phyloP scores from a whole-genome alignment of 2,888 invertebrate species.

The Nemotelus pantherinus region DNA sequence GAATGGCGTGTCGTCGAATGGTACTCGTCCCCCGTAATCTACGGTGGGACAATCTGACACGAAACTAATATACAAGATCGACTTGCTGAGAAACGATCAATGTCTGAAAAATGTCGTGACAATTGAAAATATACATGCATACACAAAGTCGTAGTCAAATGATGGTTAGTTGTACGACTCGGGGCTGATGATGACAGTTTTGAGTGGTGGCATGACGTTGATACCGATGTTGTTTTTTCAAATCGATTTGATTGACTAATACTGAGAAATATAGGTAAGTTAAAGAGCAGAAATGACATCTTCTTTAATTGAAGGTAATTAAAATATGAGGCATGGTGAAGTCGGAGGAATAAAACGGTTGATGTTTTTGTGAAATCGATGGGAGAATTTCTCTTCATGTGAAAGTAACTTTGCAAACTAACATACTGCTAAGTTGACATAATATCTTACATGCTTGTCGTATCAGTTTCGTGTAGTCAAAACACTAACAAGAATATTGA shows the following conservation, averaged over 20 bases:
- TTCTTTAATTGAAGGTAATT: too few relatives aligned
- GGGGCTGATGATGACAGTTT: constrained; percentile 22
- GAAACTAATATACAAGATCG: constrained; percentile 39
- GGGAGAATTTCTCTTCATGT: too few relatives aligned
- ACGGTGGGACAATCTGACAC: constrained; percentile 40
- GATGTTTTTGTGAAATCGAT: too few relatives aligned
- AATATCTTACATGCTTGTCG: too few relatives aligned
- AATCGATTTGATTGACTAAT: neutral
- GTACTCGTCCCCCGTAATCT: constrained; percentile 29
- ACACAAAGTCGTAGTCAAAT: constrained; percentile 1
- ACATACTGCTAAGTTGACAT: too few relatives aligned
- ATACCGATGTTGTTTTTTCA: neutral
- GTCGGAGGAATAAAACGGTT: too few relatives aligned
- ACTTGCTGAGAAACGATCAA: constrained; percentile 35
- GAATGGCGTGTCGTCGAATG: constrained; percentile 34
- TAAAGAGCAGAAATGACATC: too few relatives aligned
- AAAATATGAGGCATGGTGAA: too few relatives aligned
- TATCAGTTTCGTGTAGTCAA: too few relatives aligned
- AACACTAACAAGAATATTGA: too few relatives aligned
- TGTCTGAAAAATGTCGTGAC: constrained; percentile 42
- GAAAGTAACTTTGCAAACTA: too few relatives aligned
- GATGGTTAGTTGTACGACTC: constrained; percentile 7
- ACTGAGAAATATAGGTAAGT: too few relatives aligned
- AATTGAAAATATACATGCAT: constrained; percentile 28
- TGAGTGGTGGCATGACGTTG: neutral